Evolutionary conservation across 1,140 invertebrate genomes (phyloP).

Genomic region (Cydia strobilella): DNA sequence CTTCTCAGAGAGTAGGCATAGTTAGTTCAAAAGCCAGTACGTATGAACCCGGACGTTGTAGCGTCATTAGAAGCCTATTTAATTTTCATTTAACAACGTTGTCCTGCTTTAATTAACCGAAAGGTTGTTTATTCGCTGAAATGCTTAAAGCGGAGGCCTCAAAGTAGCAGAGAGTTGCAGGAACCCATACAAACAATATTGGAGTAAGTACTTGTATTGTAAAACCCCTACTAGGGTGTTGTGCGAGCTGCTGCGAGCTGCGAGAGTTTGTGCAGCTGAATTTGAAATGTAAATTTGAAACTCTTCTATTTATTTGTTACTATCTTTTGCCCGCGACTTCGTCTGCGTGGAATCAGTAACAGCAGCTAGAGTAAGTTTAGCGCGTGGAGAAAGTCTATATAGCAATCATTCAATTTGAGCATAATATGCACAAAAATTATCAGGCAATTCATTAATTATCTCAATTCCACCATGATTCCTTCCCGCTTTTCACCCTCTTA

Average conservation of each 20-base stretch:
- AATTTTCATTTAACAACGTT: slow-evolving; percentile 58
- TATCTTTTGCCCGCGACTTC: too few species aligned
- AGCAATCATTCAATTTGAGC: too few species aligned
- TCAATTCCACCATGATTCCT: too few species aligned
- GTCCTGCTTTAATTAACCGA: slow-evolving; percentile 65
- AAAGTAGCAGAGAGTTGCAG: slow-evolving; percentile 39
- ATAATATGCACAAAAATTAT: too few species aligned
- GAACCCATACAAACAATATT: slow-evolving; percentile 24
- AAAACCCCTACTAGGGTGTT: slow-evolving; percentile 22
- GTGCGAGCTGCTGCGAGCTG: neutral
- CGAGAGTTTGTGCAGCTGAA: too few species aligned
- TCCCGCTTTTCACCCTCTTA: too few species aligned
- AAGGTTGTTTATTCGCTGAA: slow-evolving; percentile 51
- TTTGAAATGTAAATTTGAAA: slow-evolving; percentile 35
- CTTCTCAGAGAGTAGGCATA: slow-evolving; percentile 4
- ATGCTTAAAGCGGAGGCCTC: slow-evolving; percentile 47
- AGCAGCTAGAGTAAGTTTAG: too few species aligned
- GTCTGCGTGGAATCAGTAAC: too few species aligned
- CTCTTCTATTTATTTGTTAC: neutral
- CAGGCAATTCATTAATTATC: too few species aligned
- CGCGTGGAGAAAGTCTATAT: too few species aligned
- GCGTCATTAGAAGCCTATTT: slow-evolving; percentile 56
- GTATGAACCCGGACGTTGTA: slow-evolving; percentile 2
- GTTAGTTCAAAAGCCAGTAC: slow-evolving; percentile 2
- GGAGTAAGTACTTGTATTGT: slow-evolving; percentile 30